phyloP scores from a whole-genome alignment of 2,113 vertebrate genomes.

The Ptilonorhynchus violaceus region DNA sequence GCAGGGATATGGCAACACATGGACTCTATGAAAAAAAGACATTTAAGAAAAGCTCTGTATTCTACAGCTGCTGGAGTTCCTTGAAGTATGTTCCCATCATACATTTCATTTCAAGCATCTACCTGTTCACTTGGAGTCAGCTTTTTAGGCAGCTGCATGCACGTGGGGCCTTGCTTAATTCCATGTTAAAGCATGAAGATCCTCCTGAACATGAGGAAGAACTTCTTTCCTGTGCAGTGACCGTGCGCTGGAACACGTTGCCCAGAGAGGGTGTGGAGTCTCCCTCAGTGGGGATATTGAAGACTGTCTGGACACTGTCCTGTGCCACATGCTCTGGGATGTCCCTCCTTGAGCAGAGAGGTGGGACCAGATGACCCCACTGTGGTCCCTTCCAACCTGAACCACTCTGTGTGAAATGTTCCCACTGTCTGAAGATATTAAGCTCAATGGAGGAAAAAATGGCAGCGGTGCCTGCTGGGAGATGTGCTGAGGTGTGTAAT shows the following conservation, averaged over 20 bases:
- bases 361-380: background rate
- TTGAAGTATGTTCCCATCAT: background rate
- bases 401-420: background rate
- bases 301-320: background rate
- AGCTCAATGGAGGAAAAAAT: background rate
- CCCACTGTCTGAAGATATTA: background rate
- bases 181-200: background rate
- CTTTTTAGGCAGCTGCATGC: background rate
- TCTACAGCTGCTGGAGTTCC: background rate
- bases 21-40: background rate
- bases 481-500: background rate
- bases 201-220: background rate
- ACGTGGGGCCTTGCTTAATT: background rate
- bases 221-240: background rate
- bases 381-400: background rate
- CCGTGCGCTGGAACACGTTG: background rate
- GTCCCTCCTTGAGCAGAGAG: background rate
- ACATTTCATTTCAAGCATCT: background rate
- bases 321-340: background rate
- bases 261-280: background rate
- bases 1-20: constrained; percentile 8
- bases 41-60: background rate
- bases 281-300: background rate
- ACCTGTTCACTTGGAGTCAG: background rate
- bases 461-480: background rate